Evolutionary conservation across 2,797 vertebrate species (phyloP), one percentile per base, ranked within the genome.

Genomic region (Megalops cyprinoides): DNA sequence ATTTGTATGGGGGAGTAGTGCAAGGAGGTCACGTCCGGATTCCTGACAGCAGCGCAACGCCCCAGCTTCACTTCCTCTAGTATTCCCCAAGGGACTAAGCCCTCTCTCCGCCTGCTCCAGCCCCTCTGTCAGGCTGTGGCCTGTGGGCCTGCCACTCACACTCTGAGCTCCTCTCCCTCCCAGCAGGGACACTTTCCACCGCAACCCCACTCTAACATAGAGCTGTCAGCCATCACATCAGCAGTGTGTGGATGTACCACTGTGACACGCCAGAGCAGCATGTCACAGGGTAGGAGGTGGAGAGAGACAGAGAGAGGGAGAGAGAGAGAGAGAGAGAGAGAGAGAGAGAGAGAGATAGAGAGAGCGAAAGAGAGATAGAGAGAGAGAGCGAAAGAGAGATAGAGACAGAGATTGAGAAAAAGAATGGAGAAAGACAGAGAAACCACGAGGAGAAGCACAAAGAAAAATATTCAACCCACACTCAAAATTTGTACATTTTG

Each of bases 321-420:
- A 76, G 15, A 28, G 25, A 28, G 7, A 28, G n/a, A n/a, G n/a
- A n/a, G n/a, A n/a, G n/a, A n/a, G n/a, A n/a, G n/a, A n/a, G n/a
- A 49, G 73, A 49, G n/a, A 62, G 28, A 1, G 10, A 42, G 77
- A 82, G 80, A 78, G 71, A 77, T 75, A 78, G 80, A 75, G 53
- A 15, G 28, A 67, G 58, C 31, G 20, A 53, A 37, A 56, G 77
- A 76, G 77, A 79, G 79, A 20, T 10, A n/a, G n/a, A 18, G 28
- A 51, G 48, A 76, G 15, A 28, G 25, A 28, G 46, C 75, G 74
- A 44, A 20, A 69, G 49, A 28, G n/a, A 69, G 34, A 79, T 55
- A 14, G 23, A 56, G 49, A n/a, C 53, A 56, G 18, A 4, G 53
- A 56, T 4, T 18, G 53, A 56, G 53, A 1, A 18, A 9, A 7